These are phyloP conservation scores for Drosophila rufa DNA, from an alignment of 1,140 invertebrate genomes.

Conservation along the genomic window DNA sequence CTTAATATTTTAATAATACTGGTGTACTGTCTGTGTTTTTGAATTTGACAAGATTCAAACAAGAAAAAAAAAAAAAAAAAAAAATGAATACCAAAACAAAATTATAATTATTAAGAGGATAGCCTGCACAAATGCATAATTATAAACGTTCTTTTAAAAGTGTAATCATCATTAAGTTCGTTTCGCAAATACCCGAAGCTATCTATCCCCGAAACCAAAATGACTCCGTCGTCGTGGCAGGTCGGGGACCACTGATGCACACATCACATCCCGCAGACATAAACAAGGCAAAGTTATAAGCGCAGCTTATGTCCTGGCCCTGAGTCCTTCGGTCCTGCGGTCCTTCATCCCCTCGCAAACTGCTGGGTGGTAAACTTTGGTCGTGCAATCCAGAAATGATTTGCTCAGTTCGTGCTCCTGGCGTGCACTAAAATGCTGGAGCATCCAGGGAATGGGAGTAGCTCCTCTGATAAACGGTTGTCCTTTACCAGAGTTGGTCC, in stretches of 20 bases:
- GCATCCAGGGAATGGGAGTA: slow-evolving; percentile 2
- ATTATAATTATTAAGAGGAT: too few relatives aligned
- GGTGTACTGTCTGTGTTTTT: too few relatives aligned
- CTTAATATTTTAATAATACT: too few relatives aligned
- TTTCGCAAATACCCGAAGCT: not conserved
- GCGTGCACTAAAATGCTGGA: slow-evolving; percentile 34
- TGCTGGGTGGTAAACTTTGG: slow-evolving; percentile 71
- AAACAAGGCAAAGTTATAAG: slow-evolving; percentile 76
- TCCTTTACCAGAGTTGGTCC: slow-evolving; percentile 54
- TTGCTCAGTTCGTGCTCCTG: slow-evolving; percentile 74
- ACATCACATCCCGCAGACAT: slow-evolving; percentile 75
- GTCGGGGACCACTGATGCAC: slow-evolving; percentile 35
- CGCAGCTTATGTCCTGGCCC: slow-evolving; percentile 71
- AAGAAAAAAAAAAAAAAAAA: too few relatives aligned
- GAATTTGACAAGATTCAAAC: too few relatives aligned
- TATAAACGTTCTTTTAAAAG: not conserved
- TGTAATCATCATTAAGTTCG: slow-evolving; percentile 4
- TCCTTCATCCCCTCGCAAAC: slow-evolving; percentile 18
- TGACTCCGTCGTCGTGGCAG: slow-evolving; percentile 17
- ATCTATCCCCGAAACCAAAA: slow-evolving; percentile 36
- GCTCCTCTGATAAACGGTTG: slow-evolving; percentile 66
- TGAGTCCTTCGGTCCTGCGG: slow-evolving; percentile 15
- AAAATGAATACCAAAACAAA: too few relatives aligned
- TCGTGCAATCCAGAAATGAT: slow-evolving; percentile 80
- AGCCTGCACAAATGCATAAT: too few relatives aligned